Percentiles rank a stretch among this genome's conserved stretches.
Conservation (phyloP, 1,140 invertebrate species). For the Centruroides sculpturatus region DNA sequence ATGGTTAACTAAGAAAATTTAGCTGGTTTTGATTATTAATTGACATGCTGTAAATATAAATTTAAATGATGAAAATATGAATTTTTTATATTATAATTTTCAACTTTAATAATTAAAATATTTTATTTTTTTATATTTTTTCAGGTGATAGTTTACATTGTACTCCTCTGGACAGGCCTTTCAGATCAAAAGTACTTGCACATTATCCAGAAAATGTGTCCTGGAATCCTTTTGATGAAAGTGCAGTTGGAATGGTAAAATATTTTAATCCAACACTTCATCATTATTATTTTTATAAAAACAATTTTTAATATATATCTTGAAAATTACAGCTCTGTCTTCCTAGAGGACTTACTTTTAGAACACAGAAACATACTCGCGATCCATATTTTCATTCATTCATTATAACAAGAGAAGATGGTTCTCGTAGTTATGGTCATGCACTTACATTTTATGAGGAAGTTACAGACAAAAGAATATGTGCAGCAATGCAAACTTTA, state of each 20-base stretch:
- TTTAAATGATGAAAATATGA: no score
- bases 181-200: conserved; percentile 81
- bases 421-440: conserved; percentile 81
- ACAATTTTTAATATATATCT: background rate
- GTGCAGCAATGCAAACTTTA: conserved; percentile 83
- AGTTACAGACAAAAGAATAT: conserved; percentile 77
- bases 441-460: conserved; percentile 91
- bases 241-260: conserved; percentile 83
- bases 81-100: no score
- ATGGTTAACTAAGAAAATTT: no score
- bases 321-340: conserved; percentile 61
- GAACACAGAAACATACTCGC: conserved; percentile 68
- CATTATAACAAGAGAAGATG: conserved; percentile 92
- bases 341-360: conserved; percentile 81
- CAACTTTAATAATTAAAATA: no score
- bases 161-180: conserved; percentile 81
- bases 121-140: conserved; percentile 22
- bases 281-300: background rate
- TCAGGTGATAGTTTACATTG: conserved; percentile 51
- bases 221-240: conserved; percentile 84
- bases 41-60: no score
- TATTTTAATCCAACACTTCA: background rate
- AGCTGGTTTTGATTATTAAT: no score
- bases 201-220: conserved; percentile 86
- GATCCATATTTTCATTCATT: conserved; percentile 86